phyloP scores from a whole-genome alignment of 1,140 invertebrate genomes.

The Meloidogyne chitwoodi region DNA sequence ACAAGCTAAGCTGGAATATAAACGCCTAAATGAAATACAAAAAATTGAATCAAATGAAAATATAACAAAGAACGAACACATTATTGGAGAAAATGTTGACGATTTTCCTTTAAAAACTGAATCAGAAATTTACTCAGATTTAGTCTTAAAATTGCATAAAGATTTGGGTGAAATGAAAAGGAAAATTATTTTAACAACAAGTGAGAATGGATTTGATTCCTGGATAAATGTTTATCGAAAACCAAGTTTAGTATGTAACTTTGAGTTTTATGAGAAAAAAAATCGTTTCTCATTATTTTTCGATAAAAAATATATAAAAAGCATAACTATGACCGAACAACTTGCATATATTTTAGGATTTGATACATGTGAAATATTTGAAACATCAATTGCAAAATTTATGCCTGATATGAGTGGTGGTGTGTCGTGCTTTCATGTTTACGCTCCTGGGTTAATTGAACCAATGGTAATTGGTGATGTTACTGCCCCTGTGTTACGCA shows the following conservation, averaged over 20 bases:
- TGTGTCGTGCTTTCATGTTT: slow-evolving; percentile 17
- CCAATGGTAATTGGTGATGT: slow-evolving; percentile 23
- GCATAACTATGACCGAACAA: background rate
- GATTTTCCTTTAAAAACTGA: too few relatives aligned
- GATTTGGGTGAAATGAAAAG: too few relatives aligned
- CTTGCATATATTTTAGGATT: slow-evolving; percentile 8
- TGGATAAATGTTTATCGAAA: background rate
- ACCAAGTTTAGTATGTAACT: background rate
- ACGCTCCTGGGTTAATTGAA: slow-evolving; percentile 31
- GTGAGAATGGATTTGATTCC: background rate
- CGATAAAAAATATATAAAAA: background rate
- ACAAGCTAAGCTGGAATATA: too few relatives aligned
- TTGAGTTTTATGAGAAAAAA: background rate
- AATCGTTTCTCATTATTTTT: background rate
- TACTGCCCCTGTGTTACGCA: slow-evolving; percentile 19
- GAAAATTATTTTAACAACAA: too few relatives aligned
- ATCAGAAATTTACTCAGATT: too few relatives aligned
- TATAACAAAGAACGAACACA: too few relatives aligned
- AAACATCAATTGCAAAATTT: background rate
- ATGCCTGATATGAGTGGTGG: slow-evolving; percentile 5
- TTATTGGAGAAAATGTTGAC: too few relatives aligned
- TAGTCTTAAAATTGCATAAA: too few relatives aligned
- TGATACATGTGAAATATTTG: background rate
- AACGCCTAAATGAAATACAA: too few relatives aligned
- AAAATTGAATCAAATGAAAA: too few relatives aligned